Base-by-base conservation (phyloP, 2,797 vertebrate genomes). In the Pseudomugil gertrudae region DNA sequence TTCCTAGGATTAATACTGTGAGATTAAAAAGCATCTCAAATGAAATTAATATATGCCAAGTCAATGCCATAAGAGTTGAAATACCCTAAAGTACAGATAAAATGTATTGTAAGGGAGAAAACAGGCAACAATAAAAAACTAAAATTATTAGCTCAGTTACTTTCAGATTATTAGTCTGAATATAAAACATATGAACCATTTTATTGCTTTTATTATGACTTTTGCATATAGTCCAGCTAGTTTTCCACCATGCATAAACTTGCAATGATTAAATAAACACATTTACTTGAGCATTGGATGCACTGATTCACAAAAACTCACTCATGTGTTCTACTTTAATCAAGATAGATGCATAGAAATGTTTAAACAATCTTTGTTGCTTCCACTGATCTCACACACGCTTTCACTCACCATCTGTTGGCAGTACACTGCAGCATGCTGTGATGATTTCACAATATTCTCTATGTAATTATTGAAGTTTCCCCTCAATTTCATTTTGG, bases 331-430 rank as follows among this genome's bases (percentile, higher is more conserved):
- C 26, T 50, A 15, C 5, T 59, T n/a, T 58, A 17, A 57, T 63
- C 27, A 43, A 63, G 17, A 40, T 32, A 50, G 6, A 57, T 23
- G 32, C 27, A 3, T 35, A 2, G 4, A 32, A 66, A 9, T 63
- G 58, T 60, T 63, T 52, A 38, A 72, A 38, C 57, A 21, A 48
- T 65, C 47, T 29, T 47, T 4, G 0, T 48, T 21, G 57, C 32
- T 52, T 35, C 38, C 36, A 23, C 56, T 57, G 48, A 77, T 74
- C 71, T 69, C 32, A 7, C 26, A 15, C 62, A n/a, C 3, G 63
- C 67, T 36, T 80, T 80, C 77, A 78, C 82, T 68, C 77, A 48
- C 51, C 77, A 84, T 78, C 75, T 86, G 80, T 48, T 80, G 65
- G 57, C 63, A 60, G 62, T 60, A 51, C 75, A 54, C 78, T 43